phyloP scores from a whole-genome alignment of 2,888 invertebrate species.

The Chrysopilus asiliformis region DNA sequence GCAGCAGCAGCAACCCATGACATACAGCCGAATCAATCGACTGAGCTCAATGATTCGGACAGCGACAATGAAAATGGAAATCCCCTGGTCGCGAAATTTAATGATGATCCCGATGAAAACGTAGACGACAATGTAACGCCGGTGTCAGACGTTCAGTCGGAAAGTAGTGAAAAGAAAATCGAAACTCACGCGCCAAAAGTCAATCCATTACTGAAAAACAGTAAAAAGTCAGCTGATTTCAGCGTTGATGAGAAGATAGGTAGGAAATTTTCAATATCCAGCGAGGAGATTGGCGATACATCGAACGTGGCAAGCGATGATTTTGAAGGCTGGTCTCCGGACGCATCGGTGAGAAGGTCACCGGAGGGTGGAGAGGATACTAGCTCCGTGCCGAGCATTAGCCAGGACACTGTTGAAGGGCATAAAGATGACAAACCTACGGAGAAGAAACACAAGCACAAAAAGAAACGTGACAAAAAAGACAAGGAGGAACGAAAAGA shows the following conservation, averaged over 20 bases:
- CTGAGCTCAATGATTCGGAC: conserved; percentile 13
- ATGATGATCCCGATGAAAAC: conserved; percentile 49
- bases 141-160: not conserved
- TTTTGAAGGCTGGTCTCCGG: conserved; percentile 50
- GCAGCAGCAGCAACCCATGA: conserved; percentile 19
- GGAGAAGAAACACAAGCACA: conserved; percentile 33
- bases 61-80: conserved; percentile 60
- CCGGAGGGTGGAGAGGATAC: conserved; percentile 54
- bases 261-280: conserved; percentile 12
- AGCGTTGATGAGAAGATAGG: conserved; percentile 6
- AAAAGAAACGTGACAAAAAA: conserved; percentile 39
- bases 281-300: conserved; percentile 28
- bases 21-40: not conserved
- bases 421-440: conserved; percentile 7
- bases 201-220: conserved; percentile 14
- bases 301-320: conserved; percentile 29
- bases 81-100: conserved; percentile 69
- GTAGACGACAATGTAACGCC: conserved; percentile 14
- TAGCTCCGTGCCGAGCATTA: conserved; percentile 21
- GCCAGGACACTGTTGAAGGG: conserved; percentile 9
- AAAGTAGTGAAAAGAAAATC: conserved; percentile 4
- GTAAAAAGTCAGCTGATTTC: not conserved
- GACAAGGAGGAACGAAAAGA: conserved; percentile 18
- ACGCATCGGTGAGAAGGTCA: conserved; percentile 56
- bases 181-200: conserved; percentile 10